A percentile compares a stretch with the other conserved stretches of the same genome.
Conservation (phyloP, 2,888 invertebrate genomes). For the Drosophila testacea region DNA sequence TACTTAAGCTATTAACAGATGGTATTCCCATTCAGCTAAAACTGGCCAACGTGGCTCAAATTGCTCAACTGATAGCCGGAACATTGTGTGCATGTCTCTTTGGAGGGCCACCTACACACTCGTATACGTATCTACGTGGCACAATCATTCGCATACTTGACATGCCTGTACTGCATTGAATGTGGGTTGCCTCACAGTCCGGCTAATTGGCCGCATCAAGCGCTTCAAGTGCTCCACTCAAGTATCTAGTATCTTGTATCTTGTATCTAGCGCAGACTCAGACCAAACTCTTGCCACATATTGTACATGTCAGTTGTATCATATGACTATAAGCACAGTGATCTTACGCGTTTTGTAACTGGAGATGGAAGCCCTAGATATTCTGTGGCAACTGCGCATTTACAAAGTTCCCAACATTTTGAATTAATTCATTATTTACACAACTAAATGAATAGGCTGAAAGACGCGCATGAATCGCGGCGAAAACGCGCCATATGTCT, state of each 20-base stretch:
- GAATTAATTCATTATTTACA: slow-evolving; percentile 36
- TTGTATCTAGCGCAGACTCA: slow-evolving; percentile 23
- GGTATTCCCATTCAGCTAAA: slow-evolving; percentile 4
- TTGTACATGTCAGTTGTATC: slow-evolving; percentile 27
- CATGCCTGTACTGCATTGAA: slow-evolving; percentile 23
- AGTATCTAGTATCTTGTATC: slow-evolving; percentile 9
- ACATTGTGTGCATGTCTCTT: slow-evolving; percentile 12
- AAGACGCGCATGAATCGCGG: slow-evolving; percentile 54
- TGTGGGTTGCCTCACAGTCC: slow-evolving; percentile 50
- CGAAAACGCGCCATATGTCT: slow-evolving; percentile 52
- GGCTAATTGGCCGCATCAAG: slow-evolving; percentile 50
- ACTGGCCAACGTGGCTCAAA: slow-evolving; percentile 16
- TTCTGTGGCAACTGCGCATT: slow-evolving; percentile 46
- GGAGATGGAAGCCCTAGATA: slow-evolving; percentile 65
- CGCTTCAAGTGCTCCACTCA: slow-evolving; percentile 41
- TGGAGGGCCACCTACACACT: slow-evolving; percentile 31
- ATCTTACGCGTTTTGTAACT: slow-evolving; percentile 49
- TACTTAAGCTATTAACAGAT: slow-evolving; percentile 47
- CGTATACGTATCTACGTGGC: slow-evolving; percentile 3
- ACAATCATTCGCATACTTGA: slow-evolving; percentile 33
- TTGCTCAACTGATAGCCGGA: slow-evolving; percentile 20
- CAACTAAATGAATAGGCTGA: slow-evolving; percentile 15
- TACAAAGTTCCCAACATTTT: slow-evolving; percentile 16
- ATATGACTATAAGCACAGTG: slow-evolving; percentile 41
- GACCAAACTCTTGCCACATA: slow-evolving; percentile 43